Base-by-base conservation (phyloP, 2,797 vertebrate species). In the Darevskia nairensis region DNA sequence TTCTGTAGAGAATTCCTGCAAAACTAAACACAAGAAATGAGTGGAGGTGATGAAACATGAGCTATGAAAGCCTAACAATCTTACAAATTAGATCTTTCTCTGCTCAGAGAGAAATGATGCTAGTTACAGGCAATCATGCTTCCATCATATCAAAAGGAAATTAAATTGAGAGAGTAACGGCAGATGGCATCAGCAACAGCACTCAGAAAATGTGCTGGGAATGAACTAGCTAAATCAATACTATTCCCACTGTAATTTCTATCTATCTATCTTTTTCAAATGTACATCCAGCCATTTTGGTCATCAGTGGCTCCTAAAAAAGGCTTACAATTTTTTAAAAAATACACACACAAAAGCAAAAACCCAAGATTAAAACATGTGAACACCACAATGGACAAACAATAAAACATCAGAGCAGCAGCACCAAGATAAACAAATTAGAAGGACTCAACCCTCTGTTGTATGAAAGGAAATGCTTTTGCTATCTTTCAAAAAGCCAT, bases 1-100 rank as follows among this genome's bases (percentile, higher is more conserved):
- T 86, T 99, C 98, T 0, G 98, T 97, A 0, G 98, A 97, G 93
- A 99, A 99, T 93, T 99, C 98, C 93, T 98, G 97, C 86, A 99
- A 97, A 95, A 99, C 99, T 99, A 29, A 95, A 90, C 41, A 64
- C 1, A 90, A 91, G 89, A 59, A 87, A 44, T 32, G 71, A 95
- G 93, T 84, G n/a, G 29, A 15, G 21, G 1, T 1, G 1, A 0
- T 4, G 72, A 39, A 2, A 0, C 11, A 10, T 0, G 69, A 74
- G 4, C 85, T 35, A 71, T 35, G 59, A 82, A 39, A 17, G 6
- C 7, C 4, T 15, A 1, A 46, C 29, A 80, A 0, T 9, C 39
- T 64, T 1, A 29, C 27, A 80, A 85, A 2, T 84, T 71, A 64
- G 61, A 75, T 41, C n/a, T 77, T 46, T 44, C 2, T 66, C 5